Evolutionary conservation across 2,797 vertebrate species (phyloP), one percentile per base, ranked within the genome.

Genomic region (Lophius americanus): DNA sequence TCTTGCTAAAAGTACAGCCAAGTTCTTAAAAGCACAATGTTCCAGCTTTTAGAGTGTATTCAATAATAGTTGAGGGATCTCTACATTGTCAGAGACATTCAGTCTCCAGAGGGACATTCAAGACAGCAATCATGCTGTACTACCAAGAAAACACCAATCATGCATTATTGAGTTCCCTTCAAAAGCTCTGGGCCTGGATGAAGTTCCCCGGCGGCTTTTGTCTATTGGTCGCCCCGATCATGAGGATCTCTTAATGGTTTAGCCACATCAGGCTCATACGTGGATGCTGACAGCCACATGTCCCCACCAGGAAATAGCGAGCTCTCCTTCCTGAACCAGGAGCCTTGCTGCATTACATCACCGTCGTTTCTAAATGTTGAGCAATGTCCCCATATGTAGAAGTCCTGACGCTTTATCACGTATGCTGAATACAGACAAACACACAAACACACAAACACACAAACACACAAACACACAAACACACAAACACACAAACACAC

Each of bases 371-470:
- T 63, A 56, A 83, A 69, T 79, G 83, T 89, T 89, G 79, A 86
- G 82, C 73, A 88, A 84, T 62, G 81, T 86, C 84, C 84, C 56
- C 51, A 68, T 72, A 74, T 76, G 68, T 78, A 85, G 81, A 78
- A 77, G 74, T 85, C 73, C 64, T 68, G 51, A 66, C 49, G 60
- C 66, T 75, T 82, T 77, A 70, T 75, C 74, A 80, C 74, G 73
- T 76, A 81, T 84, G 81, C 73, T 79, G 71, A 68, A 68, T 73
- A 41, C 59, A 69, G 60, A 76, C 82, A 72, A 33, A 55, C 36
- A 62, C 71, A 61, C 54, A 37, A 56, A 63, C 42, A 78, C 52
- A 61, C 73, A 65, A 59, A 59, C 47, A 73, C 60, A 37, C 9
- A 62, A 55, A 72, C 76, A 64, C 65, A 67, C 55, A 64, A 37